phyloP scores from a whole-genome alignment of 2,888 invertebrate genomes.

The Dasysyrphus albostriatus region DNA sequence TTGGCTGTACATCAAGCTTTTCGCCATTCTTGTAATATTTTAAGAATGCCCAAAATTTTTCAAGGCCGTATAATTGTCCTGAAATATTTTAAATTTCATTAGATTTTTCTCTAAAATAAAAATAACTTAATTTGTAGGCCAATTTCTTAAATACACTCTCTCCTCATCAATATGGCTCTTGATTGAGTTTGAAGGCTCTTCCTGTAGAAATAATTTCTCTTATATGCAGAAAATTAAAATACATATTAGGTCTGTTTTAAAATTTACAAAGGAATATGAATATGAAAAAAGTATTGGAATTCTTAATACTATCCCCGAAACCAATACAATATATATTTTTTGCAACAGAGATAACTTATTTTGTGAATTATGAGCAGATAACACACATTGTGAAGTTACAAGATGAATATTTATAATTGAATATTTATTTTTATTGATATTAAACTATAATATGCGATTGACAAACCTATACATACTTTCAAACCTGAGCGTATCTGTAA shows the following conservation, averaged over 20 bases:
- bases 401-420: neutral
- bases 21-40: slow-evolving; percentile 96
- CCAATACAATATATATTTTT: neutral
- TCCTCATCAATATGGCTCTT: slow-evolving; percentile 49
- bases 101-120: neutral
- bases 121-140: neutral
- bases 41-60: slow-evolving; percentile 99
- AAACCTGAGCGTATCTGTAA: too few species aligned
- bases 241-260: neutral
- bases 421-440: neutral
- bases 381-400: neutral
- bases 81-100: slow-evolving; percentile 40
- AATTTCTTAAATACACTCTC: slow-evolving; percentile 43
- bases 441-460: neutral
- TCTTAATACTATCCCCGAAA: neutral
- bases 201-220: slow-evolving; percentile 27
- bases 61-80: slow-evolving; percentile 98
- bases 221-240: slow-evolving; percentile 12
- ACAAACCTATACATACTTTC: too few species aligned
- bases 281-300: neutral
- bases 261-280: neutral
- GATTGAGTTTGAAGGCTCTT: slow-evolving; percentile 34
- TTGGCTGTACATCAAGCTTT: slow-evolving; percentile 90
- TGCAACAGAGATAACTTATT: neutral
- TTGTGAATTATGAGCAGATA: neutral